These are phyloP conservation scores for Trichonephila inaurata DNA, from an alignment of 1,140 invertebrate genomes.

Conservation along the genomic window DNA sequence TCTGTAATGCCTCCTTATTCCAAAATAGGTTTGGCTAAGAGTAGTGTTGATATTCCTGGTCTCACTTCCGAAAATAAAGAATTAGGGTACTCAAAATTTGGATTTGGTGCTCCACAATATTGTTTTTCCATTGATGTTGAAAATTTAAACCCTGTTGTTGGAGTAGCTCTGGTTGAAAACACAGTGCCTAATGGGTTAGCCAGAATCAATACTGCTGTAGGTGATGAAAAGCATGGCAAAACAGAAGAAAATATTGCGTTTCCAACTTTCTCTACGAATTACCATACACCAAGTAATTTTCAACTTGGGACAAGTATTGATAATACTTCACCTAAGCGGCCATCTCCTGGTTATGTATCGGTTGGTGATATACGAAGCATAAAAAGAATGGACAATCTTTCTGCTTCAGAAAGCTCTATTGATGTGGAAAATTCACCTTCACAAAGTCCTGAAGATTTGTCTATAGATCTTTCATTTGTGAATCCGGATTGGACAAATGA, in stretches of 20 bases:
- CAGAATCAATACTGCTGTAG: background rate
- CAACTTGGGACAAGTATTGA: background rate
- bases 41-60: constrained; percentile 68
- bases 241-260: background rate
- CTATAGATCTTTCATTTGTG: background rate
- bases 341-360: constrained; percentile 56
- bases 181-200: too few relatives aligned
- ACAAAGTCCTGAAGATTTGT: background rate
- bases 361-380: constrained; percentile 46
- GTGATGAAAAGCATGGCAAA: background rate
- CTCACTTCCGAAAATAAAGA: constrained; percentile 8
- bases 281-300: background rate
- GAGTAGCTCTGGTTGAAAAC: constrained; percentile 26
- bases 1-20: constrained; percentile 46
- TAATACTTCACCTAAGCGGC: background rate
- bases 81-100: constrained; percentile 68
- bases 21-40: constrained; percentile 68
- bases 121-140: background rate
- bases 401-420: background rate
- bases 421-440: background rate
- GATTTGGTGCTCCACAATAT: constrained; percentile 19
- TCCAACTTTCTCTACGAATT: background rate
- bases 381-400: background rate
- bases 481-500: background rate
- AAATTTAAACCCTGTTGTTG: constrained; percentile 20